Evolutionary conservation across 1,140 invertebrate genomes (phyloP), one percentile per base, ranked within the genome.

Genomic region (Drosophila arizonae): DNA sequence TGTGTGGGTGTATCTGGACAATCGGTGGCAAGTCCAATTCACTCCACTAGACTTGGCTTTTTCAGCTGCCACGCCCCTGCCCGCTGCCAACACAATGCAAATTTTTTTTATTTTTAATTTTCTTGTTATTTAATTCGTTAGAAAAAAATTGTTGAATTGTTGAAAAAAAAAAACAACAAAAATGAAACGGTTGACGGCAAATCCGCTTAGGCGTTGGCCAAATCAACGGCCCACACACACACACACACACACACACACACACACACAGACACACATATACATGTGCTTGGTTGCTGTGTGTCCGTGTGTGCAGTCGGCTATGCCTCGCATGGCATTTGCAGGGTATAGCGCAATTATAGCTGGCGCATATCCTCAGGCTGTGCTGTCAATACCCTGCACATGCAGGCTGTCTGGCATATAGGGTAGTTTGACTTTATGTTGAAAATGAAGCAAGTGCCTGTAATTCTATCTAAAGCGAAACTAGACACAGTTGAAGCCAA

Each of bases 151-250:
- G 30, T 17, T 46, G 54, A 46, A 46, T 28, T 28, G 26, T 28
- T 28, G 5, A 21, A 46, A 46, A 46, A 46, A 11, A 72, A 61
- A 17, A 17, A 17, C 17, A 17, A 17, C 17, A 17, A 24, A 24
- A 24, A 24, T 24, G 21, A 24, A 24, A 24, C 70, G 57, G 64
- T 69, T 69, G 54, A 69, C 43, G 56, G 67, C 68, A 81, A 86
- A 86, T 88, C 84, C 84, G 82, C 79, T 87, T 87, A 79, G 76
- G 76, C 76, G 75, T 60, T 15, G 63, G 39, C 62, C 65, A 77
- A 75, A 54, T 71, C 55, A 64, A 39, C 55, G 55, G 63, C 67
- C 54, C 26, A 51, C 57, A 33, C 28, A 39, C n/a, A 45, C 15
- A 41, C 17, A 41, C 36, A 30, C 28, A 30, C 28, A 30, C 28